These are phyloP conservation scores for Polyploca ridens DNA, from an alignment of 2,888 invertebrate species.

Conservation along the genomic window DNA sequence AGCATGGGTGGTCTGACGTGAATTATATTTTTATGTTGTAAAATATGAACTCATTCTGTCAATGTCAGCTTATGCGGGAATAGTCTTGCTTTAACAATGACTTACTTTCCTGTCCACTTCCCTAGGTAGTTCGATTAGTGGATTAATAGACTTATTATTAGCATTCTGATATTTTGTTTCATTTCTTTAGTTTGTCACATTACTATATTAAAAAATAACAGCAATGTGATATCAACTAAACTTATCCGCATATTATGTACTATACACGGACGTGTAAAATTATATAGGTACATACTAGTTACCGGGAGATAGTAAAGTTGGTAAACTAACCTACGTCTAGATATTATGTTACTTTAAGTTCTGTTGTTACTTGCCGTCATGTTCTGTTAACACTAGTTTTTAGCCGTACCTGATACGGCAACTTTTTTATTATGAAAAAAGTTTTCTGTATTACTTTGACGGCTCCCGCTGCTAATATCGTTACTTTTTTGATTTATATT, in stretches of 20 bases:
- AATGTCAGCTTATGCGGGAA: not conserved
- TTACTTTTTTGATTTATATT: not conserved
- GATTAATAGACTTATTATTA: not conserved
- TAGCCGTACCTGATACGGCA: not conserved
- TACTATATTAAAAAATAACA: too few relatives aligned
- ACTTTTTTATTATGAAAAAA: not conserved
- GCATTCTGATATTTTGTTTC: not conserved
- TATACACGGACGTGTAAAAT: too few relatives aligned
- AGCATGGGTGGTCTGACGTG: not conserved
- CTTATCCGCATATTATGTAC: too few relatives aligned
- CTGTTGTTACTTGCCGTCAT: not conserved
- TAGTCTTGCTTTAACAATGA: not conserved
- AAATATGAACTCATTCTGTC: not conserved
- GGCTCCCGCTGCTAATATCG: not conserved
- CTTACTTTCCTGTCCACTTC: not conserved
- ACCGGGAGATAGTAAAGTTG: not conserved
- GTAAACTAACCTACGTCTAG: not conserved
- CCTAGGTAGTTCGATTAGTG: not conserved
- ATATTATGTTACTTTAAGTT: not conserved
- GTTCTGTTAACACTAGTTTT: not conserved
- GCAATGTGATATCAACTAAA: too few relatives aligned
- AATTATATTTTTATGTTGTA: not conserved
- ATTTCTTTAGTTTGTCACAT: too few relatives aligned
- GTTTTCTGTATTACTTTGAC: not conserved
- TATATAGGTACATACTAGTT: not conserved